These are phyloP conservation scores for Lepus townsendii DNA, from an alignment of 2,797 vertebrate genomes.

Conservation along the genomic window DNA sequence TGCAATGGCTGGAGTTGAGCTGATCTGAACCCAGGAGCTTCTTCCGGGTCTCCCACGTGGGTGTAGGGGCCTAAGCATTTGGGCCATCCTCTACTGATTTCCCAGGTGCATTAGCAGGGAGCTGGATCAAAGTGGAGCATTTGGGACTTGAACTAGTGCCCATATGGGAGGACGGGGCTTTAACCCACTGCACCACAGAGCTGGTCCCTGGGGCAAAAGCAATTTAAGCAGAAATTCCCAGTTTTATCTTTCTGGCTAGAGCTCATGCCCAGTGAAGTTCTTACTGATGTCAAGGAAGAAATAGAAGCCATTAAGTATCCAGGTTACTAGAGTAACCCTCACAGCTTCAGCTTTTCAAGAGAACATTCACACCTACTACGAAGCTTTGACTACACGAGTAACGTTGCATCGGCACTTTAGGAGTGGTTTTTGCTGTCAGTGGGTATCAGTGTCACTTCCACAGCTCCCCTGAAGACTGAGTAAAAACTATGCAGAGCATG, in stretches of 20 bases:
- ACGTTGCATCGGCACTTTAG: not conserved
- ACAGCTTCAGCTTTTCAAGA: not conserved
- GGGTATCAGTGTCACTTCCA: constrained; percentile 9
- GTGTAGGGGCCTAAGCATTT: too few species aligned
- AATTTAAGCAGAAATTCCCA: constrained; percentile 6
- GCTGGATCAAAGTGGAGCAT: too few species aligned
- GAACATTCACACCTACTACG: not conserved
- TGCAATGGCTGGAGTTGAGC: too few species aligned
- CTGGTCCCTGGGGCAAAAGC: not conserved
- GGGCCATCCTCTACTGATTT: too few species aligned
- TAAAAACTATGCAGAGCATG: constrained; percentile 16
- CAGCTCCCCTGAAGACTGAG: not conserved
- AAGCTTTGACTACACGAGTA: constrained; percentile 33
- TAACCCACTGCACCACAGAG: too few species aligned
- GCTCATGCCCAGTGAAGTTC: not conserved
- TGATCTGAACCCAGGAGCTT: too few species aligned
- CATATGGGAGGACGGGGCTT: too few species aligned
- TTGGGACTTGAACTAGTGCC: too few species aligned
- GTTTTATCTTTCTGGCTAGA: not conserved
- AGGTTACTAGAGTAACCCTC: not conserved
- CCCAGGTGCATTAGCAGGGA: too few species aligned
- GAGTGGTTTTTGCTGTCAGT: not conserved
- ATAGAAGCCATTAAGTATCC: not conserved
- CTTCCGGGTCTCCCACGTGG: too few species aligned
- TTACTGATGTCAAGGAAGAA: not conserved